Conservation (phyloP, 2,888 invertebrate species). For the Cheiracanthium punctorium region DNA sequence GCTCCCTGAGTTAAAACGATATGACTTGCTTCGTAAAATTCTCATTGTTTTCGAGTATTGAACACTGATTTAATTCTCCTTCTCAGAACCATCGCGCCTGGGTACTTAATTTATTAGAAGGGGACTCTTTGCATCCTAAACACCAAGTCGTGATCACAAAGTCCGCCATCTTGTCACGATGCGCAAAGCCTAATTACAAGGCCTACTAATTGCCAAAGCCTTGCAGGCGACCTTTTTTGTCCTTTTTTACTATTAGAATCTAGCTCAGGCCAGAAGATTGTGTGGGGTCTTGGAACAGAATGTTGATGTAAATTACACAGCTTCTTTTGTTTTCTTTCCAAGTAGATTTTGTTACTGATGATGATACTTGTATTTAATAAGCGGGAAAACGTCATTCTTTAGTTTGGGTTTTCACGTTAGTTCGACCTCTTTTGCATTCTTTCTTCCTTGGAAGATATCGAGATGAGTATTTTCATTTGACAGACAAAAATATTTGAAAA, state of each 20-base stretch:
- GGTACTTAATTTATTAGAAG: conserved; percentile 60
- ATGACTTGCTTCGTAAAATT: background rate
- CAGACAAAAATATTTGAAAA: too few relatives aligned
- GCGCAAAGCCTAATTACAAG: conserved; percentile 68
- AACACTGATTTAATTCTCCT: conserved; percentile 17
- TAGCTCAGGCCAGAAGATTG: conserved; percentile 21
- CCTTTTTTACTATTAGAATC: conserved; percentile 23
- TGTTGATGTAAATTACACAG: conserved; percentile 23
- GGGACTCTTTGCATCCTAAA: conserved; percentile 53
- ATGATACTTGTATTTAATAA: background rate
- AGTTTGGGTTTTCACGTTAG: background rate
- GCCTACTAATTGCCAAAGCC: conserved; percentile 55
- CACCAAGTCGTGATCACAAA: conserved; percentile 57
- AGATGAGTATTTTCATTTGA: background rate
- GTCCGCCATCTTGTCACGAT: conserved; percentile 67
- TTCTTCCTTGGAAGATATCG: background rate
- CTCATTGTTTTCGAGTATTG: conserved; percentile 23
- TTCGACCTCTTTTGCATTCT: background rate
- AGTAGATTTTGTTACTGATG: conserved; percentile 1
- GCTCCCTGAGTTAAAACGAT: background rate
- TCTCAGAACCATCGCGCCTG: conserved; percentile 40
- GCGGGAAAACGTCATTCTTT: background rate
- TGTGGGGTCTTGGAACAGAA: conserved; percentile 34
- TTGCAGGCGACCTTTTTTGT: conserved; percentile 42
- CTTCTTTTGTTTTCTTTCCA: conserved; percentile 16